Evolutionary conservation across 2,113 vertebrate species (phyloP), one percentile per base, ranked within the genome.

Genomic region (Puntigrus tetrazona): DNA sequence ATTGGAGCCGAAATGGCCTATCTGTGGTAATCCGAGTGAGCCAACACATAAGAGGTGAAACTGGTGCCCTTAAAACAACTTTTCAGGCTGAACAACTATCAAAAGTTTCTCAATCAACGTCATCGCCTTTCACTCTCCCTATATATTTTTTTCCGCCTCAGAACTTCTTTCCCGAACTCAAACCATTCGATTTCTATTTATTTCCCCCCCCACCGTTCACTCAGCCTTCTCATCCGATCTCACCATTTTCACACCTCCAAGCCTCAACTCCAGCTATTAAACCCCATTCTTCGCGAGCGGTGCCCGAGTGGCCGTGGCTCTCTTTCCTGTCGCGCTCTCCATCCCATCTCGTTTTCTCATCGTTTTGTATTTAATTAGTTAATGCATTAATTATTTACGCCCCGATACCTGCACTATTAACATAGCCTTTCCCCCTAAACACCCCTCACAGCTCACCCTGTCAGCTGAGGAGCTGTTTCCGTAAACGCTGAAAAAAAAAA

Each of bases 151-250:
- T 93, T 94, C 91, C 93, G 92, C 91, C 89, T 94, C 90, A 92
- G 91, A 94, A 93, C 92, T 91, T 92, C 91, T 92, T 91, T 89
- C 89, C 93, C 81, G 88, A 93, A 92, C 91, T 91, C 91, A 87
- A 92, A 91, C 91, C 92, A 93, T 94, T 94, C 93, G 92, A 94
- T 94, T 94, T 93, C 92, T 94, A 94, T 94, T 94, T 93, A 92
- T 91, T 89, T 88, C 90, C 85, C 85, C 85, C 87, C 87, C 83
- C 57, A 55, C 73, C 77, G 88, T 84, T 88, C 84, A 61, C 83
- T 77, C 90, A 81, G 55, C 82, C 91, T 84, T 87, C 85, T 88
- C 90, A 89, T 87, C 89, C 89, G 90, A 88, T 91, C 89, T 92
- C 89, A 89, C 90, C 88, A 78, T 89, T 92, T 93, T 89, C 92